Evolutionary conservation across 2,888 invertebrate genomes (phyloP).

Genomic region (Gandaritis pyraliata): DNA sequence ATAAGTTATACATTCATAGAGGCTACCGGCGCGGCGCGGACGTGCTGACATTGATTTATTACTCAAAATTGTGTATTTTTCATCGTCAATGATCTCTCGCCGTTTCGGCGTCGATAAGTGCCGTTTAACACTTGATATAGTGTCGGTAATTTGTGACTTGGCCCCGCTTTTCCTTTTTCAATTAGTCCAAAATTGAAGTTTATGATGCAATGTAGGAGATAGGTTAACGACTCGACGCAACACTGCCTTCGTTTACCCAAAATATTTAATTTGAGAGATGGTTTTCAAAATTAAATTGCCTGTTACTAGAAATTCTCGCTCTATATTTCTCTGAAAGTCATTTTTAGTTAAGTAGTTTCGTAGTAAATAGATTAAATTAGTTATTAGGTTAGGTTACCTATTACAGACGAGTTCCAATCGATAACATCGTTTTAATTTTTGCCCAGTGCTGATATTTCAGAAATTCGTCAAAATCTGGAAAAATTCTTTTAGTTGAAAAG

Average conservation of each 20-base stretch:
- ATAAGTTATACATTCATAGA: constrained; percentile 66
- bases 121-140: constrained; percentile 84
- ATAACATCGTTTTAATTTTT: background rate
- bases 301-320: constrained; percentile 45
- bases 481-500: constrained; percentile 4
- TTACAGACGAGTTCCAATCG: background rate
- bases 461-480: constrained; percentile 8
- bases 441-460: background rate
- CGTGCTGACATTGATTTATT: constrained; percentile 75
- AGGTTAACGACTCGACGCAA: constrained; percentile 56
- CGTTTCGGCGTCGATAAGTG: constrained; percentile 80
- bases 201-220: constrained; percentile 66
- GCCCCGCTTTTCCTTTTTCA: constrained; percentile 79
- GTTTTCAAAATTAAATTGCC: constrained; percentile 46
- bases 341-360: constrained; percentile 44
- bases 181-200: constrained; percentile 78
- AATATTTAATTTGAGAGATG: constrained; percentile 55
- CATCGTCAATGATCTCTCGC: constrained; percentile 73
- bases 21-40: constrained; percentile 63
- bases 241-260: constrained; percentile 52
- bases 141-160: constrained; percentile 80
- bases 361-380: constrained; percentile 29
- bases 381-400: background rate
- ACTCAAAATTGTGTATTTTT: constrained; percentile 83
- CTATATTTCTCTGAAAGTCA: constrained; percentile 36